Evolutionary conservation across 2,797 vertebrate species (phyloP), one percentile per base, ranked within the genome.

Genomic region (Myotis findleyi): DNA sequence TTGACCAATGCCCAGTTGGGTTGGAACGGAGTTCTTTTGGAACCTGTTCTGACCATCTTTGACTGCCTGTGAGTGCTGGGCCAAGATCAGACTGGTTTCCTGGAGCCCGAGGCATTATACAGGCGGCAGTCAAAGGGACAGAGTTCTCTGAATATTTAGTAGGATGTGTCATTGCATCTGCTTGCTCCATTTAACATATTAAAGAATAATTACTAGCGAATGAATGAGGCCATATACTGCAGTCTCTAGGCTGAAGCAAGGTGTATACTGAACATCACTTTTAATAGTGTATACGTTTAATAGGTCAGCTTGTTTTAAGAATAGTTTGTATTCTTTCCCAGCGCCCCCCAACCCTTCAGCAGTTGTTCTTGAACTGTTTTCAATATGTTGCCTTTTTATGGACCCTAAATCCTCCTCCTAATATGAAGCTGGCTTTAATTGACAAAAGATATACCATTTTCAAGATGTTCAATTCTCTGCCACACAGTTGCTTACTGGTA

Each of bases 21-120:
- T 97, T 98, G 98, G 98, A 98, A 96, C 44, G 1, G 96, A 97
- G 96, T 96, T 97, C 96, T 96, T 97, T 97, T 98, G 98, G 98
- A 98, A 96, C 84, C 72, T 90, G 90, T 96, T 98, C 98, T 98
- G 98, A 98, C 98, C 97, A 96, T 94, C 96, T 97, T 96, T 97
- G 95, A 96, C 97, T 98, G 98, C 98, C 97, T 97, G 89, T 33
- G 87, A 98, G 98, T 90, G 41, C 69, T 0, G 77, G 89, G 97
- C 98, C 97, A 98, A 97, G 96, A 97, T 97, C 97, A 97, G 96
- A 96, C 97, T 98, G 86, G 95, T 83, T 98, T 97, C 93, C 97
- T 98, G 98, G 98, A 98, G 98, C 97, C 97, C 98, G 97, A 98
- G 97, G 97, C 96, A 84, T 98, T 98, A 99, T 93, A 98, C 95